Base-by-base conservation (phyloP, 2,888 invertebrate genomes). In the Plebejus melissa region DNA sequence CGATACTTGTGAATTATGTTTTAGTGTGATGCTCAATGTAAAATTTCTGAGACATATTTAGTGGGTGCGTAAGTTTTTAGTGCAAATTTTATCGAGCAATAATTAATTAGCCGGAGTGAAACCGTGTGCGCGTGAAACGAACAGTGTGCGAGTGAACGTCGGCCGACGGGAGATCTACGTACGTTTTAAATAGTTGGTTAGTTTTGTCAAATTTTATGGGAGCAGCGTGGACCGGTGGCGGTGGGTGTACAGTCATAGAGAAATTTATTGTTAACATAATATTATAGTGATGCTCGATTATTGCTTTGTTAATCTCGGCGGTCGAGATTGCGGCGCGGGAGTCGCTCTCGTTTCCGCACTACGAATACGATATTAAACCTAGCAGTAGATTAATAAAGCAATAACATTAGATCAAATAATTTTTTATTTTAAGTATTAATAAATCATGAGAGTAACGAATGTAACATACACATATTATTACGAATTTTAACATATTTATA, bases 221-320 rank as follows among this genome's bases (percentile, higher is more conserved):
- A 77, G 79, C 77, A 76, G 78, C 77, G 78, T 81, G 76, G 80
- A 77, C 76, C 77, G 82, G 81, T 82, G 80, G 79, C 77, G 81
- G 82, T 81, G 77, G 80, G 80, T 80, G 80, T 84, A 84, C 84
- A 84, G 85, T 80, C 76, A 80, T 84, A 84, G 83, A 82, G 82
- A 84, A 82, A 82, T 82, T 82, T 82, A 79, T 80, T 80, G 79
- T 84, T 79, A 79, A 82, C 22, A 65, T 22, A n/a, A n/a, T 58
- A 60, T 80, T 78, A 74, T 83, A 82, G 79, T 79, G 79, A 80
- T 82, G 80, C 76, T 77, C 74, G 77, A 70, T 77, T 81, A 78
- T 82, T 82, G 78, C 81, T 83, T 78, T 77, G 78, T 81, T 80
- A 78, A 82, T 83, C 82, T 79, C 77, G 22, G 32, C 54, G 46